A percentile compares a stretch with the other conserved stretches of the same genome.
Evolutionary conservation across 2,797 vertebrate species (phyloP).

Genomic region (Choloepus didactylus): DNA sequence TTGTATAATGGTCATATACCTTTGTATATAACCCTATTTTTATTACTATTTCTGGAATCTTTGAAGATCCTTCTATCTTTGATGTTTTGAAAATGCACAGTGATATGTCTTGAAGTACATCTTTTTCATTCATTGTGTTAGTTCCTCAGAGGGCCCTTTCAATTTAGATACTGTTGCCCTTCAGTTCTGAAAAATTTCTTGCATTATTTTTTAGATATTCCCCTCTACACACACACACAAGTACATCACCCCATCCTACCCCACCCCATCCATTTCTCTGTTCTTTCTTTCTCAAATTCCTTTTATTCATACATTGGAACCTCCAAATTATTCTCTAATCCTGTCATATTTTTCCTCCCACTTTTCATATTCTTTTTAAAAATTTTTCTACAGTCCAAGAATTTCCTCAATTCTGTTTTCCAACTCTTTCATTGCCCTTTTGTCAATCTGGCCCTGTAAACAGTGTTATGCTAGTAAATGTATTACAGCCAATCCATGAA

Average conservation of each 20-base stretch:
- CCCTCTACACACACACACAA: background rate
- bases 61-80: constrained; percentile 21
- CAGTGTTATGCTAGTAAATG: constrained; percentile 26
- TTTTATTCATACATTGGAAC: background rate
- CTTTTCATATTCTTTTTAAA: background rate
- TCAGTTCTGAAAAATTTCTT: constrained; percentile 46
- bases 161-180: background rate
- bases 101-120: background rate
- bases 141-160: background rate
- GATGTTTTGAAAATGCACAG: constrained; percentile 37
- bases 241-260: background rate
- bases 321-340: background rate
- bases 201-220: background rate
- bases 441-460: background rate
- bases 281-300: constrained; percentile 34
- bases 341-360: constrained; percentile 4
- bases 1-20: background rate
- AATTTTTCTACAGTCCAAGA: background rate
- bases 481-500: background rate
- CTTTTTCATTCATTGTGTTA: constrained; percentile 25
- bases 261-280: background rate
- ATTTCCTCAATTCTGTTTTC: constrained; percentile 33
- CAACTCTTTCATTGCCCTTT: background rate
- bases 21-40: background rate
- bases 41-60: constrained; percentile 57